Base-by-base conservation (phyloP, 2,888 invertebrate species). In the Athalia rosae region DNA sequence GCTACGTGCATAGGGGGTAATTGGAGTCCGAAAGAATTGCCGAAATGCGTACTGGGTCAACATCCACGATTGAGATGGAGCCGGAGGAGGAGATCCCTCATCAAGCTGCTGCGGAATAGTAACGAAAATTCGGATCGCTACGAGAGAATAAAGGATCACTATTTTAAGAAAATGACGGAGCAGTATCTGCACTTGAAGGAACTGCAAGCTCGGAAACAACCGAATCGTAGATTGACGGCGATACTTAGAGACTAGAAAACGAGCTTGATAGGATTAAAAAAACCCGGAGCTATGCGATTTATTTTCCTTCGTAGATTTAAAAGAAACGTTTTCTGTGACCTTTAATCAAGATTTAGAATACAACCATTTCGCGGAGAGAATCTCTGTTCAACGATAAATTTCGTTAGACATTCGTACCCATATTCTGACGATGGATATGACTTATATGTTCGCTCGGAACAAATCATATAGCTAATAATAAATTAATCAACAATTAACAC, bases 1-100 rank as follows among this genome's bases (percentile, higher is more conserved):
- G 98, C 99, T 0, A 99, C 98, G 0, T 99, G 99, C 84, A 94
- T 99, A 47, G 97, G 97, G 6, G 98, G 98, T 0, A 94, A 94
- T 79, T 99, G 99, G 99, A 96, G 97, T 81, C 99, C 99, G 0
- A 92, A 93, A 81, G 94, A 97, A 83, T 89, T 97, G 67, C 98
- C 98, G 0, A 94, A 94, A 93, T 98, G 98, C 85, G 92, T 95
- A 0, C 92, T 95, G 0, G 97, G 96, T 6, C 95, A 96, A 86
- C 98, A 98, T 90, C 98, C 98, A 0, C 92, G 96, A 8, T 92
- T 97, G 50, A 91, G 97, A 67, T 96, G 96, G 95, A 96, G 95
- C 85, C 92, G 96, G 43, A 91, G 92, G 80, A 92, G 93, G 2
- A 90, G 94, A 71, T 93, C 94, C 0, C 90, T 91, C 3, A 85